Evolutionary conservation across 2,113 vertebrate genomes (phyloP).

Genomic region (Tachysurus vachellii): DNA sequence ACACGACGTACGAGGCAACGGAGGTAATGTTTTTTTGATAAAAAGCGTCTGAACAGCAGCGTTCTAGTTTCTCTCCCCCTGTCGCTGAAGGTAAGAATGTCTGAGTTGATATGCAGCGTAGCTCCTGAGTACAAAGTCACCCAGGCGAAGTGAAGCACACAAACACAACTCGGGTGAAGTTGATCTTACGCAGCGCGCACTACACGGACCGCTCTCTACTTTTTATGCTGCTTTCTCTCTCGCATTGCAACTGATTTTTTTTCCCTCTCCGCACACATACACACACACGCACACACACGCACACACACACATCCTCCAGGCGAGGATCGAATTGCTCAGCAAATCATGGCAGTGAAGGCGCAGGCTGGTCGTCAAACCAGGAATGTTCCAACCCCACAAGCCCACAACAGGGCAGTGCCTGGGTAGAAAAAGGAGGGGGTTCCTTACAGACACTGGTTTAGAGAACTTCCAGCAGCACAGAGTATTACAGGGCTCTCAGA

Average conservation of each 20-base stretch:
- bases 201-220: not conserved
- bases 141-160: constrained; percentile 32
- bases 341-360: constrained; percentile 67
- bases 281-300: constrained; percentile 52
- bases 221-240: constrained; percentile 23
- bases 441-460: constrained; percentile 58
- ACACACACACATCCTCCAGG: constrained; percentile 69
- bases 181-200: not conserved
- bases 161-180: constrained; percentile 47
- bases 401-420: constrained; percentile 44
- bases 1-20: constrained; percentile 60
- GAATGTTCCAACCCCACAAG: constrained; percentile 74
- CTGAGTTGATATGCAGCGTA: not conserved
- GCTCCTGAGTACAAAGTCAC: constrained; percentile 31
- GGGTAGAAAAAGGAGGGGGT: constrained; percentile 47
- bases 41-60: not conserved
- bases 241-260: constrained; percentile 39
- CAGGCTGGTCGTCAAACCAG: constrained; percentile 71
- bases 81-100: not conserved
- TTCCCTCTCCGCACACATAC: constrained; percentile 35
- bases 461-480: constrained; percentile 58
- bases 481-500: constrained; percentile 35
- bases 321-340: constrained; percentile 73
- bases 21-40: constrained; percentile 30
- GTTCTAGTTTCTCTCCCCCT: not conserved